Evolutionary conservation across 2,113 vertebrate genomes (phyloP).

Genomic region (Excalfactoria chinensis): DNA sequence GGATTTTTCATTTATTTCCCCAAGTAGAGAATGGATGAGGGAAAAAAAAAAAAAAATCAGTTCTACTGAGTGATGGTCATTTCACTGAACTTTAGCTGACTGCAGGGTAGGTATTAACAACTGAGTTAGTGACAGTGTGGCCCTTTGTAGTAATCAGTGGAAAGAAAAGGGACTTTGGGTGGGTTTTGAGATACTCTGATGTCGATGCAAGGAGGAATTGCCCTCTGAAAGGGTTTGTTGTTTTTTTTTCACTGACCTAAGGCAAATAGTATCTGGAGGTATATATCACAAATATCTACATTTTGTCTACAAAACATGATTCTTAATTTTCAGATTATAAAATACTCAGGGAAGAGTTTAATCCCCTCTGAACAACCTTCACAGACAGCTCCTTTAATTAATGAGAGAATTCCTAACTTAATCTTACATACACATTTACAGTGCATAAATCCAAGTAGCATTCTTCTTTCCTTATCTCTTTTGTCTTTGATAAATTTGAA

Average conservation of each 20-base stretch:
- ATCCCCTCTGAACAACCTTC: rapidly evolving
- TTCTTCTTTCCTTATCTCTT: not conserved
- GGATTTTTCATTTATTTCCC: not conserved
- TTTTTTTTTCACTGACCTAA: not conserved
- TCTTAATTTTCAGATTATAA: not conserved
- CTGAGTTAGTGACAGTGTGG: not conserved
- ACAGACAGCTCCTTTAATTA: not conserved
- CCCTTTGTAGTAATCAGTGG: not conserved
- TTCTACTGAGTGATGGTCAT: not conserved
- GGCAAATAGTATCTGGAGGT: not conserved
- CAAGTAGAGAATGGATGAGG: not conserved
- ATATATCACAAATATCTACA: not conserved
- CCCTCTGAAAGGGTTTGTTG: not conserved
- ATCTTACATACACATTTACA: not conserved
- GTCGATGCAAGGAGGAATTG: not conserved
- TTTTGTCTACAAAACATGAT: rapidly evolving
- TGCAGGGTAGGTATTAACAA: not conserved
- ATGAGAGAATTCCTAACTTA: not conserved
- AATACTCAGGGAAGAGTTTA: not conserved
- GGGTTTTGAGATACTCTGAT: not conserved
- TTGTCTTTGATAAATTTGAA: not conserved
- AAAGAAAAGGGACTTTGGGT: not conserved
- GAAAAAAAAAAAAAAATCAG: not conserved
- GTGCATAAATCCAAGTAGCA: not conserved
- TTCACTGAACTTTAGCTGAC: not conserved